Evolutionary conservation across 2,797 vertebrate species (phyloP).

Genomic region (Mycteria americana): DNA sequence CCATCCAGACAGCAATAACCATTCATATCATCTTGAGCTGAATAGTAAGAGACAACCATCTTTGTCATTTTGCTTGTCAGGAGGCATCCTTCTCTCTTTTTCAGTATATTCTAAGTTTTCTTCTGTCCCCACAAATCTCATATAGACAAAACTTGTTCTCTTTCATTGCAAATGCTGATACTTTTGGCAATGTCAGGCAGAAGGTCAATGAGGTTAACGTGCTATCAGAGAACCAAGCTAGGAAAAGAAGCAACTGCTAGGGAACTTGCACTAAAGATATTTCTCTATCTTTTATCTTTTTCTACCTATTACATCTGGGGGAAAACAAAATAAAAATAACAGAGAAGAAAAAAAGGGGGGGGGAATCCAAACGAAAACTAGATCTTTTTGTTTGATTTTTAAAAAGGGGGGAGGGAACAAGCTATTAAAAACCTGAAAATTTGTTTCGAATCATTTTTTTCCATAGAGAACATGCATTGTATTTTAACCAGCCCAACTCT

Average conservation of each 20-base stretch:
- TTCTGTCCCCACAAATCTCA: not conserved
- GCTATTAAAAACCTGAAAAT: not conserved
- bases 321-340: not conserved
- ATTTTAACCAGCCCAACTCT: not conserved
- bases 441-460: rapidly evolving
- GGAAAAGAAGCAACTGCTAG: not conserved
- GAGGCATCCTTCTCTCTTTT: not conserved
- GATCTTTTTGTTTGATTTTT: not conserved
- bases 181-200: not conserved
- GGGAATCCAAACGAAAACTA: not conserved
- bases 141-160: not conserved
- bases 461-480: not conserved
- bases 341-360: not conserved
- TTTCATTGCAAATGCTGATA: not conserved
- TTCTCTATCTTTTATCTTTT: not conserved
- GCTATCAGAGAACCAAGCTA: not conserved
- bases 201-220: not conserved
- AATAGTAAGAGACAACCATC: not conserved
- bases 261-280: not conserved
- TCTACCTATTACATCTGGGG: not conserved
- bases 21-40: not conserved
- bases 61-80: not conserved
- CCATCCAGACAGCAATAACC: not conserved
- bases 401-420: rapidly evolving
- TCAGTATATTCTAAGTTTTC: not conserved